Conservation (phyloP, 2,888 invertebrate species). For the Drosophila austrosaltans region DNA sequence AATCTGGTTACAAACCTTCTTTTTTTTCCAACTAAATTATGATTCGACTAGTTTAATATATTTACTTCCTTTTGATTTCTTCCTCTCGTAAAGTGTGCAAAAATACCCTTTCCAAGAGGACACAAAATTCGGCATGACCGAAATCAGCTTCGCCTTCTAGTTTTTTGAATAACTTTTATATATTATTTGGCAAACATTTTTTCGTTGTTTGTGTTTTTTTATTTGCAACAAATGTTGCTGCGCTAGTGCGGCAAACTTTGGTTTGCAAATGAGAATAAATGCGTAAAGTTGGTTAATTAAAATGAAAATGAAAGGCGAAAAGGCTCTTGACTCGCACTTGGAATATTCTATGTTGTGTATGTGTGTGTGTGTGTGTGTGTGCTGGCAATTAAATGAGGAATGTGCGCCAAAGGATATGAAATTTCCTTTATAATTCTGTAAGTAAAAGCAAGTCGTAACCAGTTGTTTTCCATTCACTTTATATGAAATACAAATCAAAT, state of each 20-base stretch:
- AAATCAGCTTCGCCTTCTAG: no score
- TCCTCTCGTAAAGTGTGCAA: no score
- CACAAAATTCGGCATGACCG: no score
- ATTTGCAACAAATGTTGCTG: slow-evolving; percentile 21
- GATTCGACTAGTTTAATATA: no score
- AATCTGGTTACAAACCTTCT: no score
- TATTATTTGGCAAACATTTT: neutral
- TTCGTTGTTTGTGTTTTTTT: neutral
- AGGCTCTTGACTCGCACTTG: slow-evolving; percentile 40
- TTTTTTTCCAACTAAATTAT: no score
- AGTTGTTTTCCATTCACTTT: neutral
- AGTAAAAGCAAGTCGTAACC: neutral
- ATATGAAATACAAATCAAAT: slow-evolving; percentile 6
- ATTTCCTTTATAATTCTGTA: slow-evolving; percentile 1
- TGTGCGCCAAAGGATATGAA: slow-evolving; percentile 19
- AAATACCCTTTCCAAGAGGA: no score
- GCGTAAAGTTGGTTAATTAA: slow-evolving; percentile 66
- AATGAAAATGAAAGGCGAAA: slow-evolving; percentile 47
- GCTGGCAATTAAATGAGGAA: slow-evolving; percentile 53
- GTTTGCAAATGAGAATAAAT: slow-evolving; percentile 66
- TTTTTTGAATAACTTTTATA: neutral
- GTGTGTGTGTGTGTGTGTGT: neutral
- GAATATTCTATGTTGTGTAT: neutral
- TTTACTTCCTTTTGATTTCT: no score
- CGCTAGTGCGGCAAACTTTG: slow-evolving; percentile 34